Evolutionary conservation across 2,113 vertebrate genomes (phyloP).

Genomic region (Alethe diademata): DNA sequence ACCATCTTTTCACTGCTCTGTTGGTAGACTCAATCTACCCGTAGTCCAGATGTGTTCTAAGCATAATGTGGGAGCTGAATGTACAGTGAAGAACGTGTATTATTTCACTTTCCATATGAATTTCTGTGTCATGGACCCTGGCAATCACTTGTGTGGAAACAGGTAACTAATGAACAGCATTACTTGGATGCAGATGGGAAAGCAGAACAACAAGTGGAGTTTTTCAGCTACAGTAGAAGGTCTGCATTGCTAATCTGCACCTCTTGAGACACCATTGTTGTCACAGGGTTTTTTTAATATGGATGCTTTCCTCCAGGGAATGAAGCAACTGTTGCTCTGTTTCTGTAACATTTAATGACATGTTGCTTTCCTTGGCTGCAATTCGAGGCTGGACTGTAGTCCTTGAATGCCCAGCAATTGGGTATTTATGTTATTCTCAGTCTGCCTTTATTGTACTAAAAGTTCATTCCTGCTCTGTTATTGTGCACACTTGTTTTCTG

Average conservation of each 20-base stretch:
- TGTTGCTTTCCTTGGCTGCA: not conserved
- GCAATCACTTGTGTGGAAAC: not conserved
- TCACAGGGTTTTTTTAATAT: fast-evolving
- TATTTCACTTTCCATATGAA: not conserved
- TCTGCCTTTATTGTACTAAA: not conserved
- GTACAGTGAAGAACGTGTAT: not conserved
- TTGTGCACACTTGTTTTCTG: not conserved
- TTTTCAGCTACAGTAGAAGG: not conserved
- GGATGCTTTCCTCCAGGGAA: not conserved
- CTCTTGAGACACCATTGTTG: not conserved
- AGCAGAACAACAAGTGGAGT: not conserved
- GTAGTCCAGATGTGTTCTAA: not conserved
- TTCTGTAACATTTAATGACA: not conserved
- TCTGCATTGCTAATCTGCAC: not conserved
- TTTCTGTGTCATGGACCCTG: not conserved
- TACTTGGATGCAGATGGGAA: not conserved
- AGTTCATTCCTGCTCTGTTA: fast-evolving
- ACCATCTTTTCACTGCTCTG: not conserved
- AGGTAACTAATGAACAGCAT: not conserved
- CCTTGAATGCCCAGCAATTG: not conserved
- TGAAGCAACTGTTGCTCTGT: not conserved
- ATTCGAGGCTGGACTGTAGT: not conserved
- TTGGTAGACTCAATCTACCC: not conserved
- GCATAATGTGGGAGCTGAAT: not conserved
- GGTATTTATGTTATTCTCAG: not conserved